Evolutionary conservation across 2,797 vertebrate genomes (phyloP).

Genomic region (Xiphophorus birchmanni): DNA sequence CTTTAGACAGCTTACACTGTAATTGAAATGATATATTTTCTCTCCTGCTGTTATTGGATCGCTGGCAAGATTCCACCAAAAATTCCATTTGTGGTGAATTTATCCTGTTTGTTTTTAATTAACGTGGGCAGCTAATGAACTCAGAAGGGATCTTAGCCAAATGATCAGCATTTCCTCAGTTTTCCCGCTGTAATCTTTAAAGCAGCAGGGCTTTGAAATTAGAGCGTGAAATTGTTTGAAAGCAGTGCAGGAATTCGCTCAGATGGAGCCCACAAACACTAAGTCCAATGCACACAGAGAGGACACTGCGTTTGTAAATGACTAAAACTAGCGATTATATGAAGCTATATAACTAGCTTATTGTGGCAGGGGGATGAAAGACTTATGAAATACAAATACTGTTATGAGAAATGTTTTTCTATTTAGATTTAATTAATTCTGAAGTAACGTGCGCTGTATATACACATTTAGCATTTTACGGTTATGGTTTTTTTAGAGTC

Average conservation of each 20-base stretch:
- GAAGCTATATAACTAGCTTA: conserved; percentile 51
- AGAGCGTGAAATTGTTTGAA: conserved; percentile 84
- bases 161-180: conserved; percentile 73
- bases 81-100: conserved; percentile 81
- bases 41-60: conserved; percentile 68
- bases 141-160: conserved; percentile 73
- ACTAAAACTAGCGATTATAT: conserved; percentile 59
- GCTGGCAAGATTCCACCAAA: conserved; percentile 71
- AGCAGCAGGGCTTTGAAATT: conserved; percentile 76
- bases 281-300: conserved; percentile 54
- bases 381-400: conserved; percentile 43
- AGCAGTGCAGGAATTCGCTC: conserved; percentile 71
- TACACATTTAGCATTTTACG: conserved; percentile 40
- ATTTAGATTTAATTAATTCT: conserved; percentile 54
- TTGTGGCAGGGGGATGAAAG: conserved; percentile 44
- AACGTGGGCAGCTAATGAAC: conserved; percentile 74
- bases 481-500: conserved; percentile 11
- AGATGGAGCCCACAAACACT: conserved; percentile 64
- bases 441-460: conserved; percentile 32
- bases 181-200: conserved; percentile 71
- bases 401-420: conserved; percentile 41
- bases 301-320: conserved; percentile 47
- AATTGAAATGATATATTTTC: conserved; percentile 78
- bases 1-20: conserved; percentile 76
- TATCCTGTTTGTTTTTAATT: conserved; percentile 85